A percentile compares a stretch with the other conserved stretches of the same genome.
These are phyloP conservation scores for Pterois miles DNA, from an alignment of 2,797 vertebrate species.

Conservation along the genomic window DNA sequence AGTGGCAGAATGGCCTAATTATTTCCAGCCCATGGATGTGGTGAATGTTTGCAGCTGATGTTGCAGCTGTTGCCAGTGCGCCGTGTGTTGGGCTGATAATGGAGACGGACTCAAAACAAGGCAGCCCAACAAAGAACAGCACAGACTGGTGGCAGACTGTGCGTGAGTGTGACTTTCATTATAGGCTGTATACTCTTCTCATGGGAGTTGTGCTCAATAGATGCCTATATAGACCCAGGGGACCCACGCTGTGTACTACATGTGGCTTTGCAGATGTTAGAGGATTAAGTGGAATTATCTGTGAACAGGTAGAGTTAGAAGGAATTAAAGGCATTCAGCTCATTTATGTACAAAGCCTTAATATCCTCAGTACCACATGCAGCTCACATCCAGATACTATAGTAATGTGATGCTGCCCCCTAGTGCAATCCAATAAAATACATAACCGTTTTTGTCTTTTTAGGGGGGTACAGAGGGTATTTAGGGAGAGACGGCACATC, in stretches of 20 bases:
- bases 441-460: background rate
- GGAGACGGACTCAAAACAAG: conserved; percentile 56
- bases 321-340: conserved; percentile 46
- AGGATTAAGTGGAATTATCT: conserved; percentile 45
- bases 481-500: no score
- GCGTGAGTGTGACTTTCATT: conserved; percentile 26
- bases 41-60: conserved; percentile 66
- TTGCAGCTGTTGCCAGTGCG: conserved; percentile 66
- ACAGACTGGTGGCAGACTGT: conserved; percentile 51
- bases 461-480: no score
- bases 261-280: conserved; percentile 57
- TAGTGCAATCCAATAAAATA: conserved; percentile 27
- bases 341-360: conserved; percentile 16
- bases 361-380: background rate
- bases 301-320: conserved; percentile 39
- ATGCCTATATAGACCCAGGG: conserved; percentile 3
- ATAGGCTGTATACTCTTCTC: conserved; percentile 21
- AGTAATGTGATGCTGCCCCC: conserved; percentile 62
- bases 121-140: conserved; percentile 44
- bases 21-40: conserved; percentile 53
- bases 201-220: conserved; percentile 27
- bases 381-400: background rate
- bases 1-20: conserved; percentile 55
- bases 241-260: conserved; percentile 15
- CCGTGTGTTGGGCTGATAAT: conserved; percentile 58